Evolutionary conservation across 2,888 invertebrate species (phyloP), one percentile per base, ranked within the genome.

Genomic region (Tiliacea aurago): DNA sequence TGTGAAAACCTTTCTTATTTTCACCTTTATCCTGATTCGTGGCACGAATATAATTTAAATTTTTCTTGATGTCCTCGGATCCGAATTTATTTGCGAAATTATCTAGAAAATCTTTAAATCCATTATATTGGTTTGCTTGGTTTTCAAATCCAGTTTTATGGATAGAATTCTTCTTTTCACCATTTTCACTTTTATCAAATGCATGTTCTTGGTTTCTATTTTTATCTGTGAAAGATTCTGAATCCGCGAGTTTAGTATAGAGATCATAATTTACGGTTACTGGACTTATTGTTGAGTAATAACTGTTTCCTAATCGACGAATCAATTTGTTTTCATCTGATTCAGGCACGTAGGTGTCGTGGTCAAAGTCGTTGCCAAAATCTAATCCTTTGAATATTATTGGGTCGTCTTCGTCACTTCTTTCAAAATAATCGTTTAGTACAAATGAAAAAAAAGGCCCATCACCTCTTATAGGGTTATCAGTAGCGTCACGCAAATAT

Each of bases 61-160:
- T 86, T 81, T 90, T 93, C 33, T 90, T 90, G 33, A 91, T 83
- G 47, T 92, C 90, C 84, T 93, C 92, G 5, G 88, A 86, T 6
- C 94, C 95, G 81, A 94, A 95, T 85, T 93, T 94, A 80, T 95
- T 94, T 0, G 91, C 91, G 84, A 95, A 94, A 45, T 86, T 87
- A 79, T 95, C 95, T 3, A 91, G 80, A 77, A 95, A 93, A 76
- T 95, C 90, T 90, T 93, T 95, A 47, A 91, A 93, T 47, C 89
- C 92, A 55, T 79, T 89, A 55, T 90, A 86, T 53, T 91, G 89
- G 20, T 91, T 82, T 20, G 85, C 87, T 23, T 86, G 82, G 20
- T 91, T 78, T 47, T 86, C 86, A 66, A 90, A 89, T 28, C 69
- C 86, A 7, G 80, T 80, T 77, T 84, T 88, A 49, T 91, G 83